A percentile compares a stretch with the other conserved stretches of the same genome.
These are phyloP conservation scores for Illadopsis cleaveri DNA, from an alignment of 2,113 vertebrate species.

Conservation along the genomic window DNA sequence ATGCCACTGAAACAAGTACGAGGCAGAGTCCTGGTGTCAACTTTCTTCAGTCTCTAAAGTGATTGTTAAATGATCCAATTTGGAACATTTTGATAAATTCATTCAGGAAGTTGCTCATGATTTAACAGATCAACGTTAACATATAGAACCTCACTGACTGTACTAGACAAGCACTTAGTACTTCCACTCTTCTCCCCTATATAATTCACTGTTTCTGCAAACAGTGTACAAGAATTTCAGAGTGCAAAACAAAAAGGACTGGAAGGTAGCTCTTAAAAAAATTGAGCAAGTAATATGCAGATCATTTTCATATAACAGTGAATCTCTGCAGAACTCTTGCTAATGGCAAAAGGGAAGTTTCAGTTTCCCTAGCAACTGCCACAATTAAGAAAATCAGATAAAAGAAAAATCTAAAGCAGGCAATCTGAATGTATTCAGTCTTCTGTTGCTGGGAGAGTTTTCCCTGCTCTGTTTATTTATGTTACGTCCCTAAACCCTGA, in stretches of 20 bases:
- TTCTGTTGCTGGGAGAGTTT: not conserved
- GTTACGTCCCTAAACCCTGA: not conserved
- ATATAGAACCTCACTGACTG: not conserved
- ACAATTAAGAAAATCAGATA: not conserved
- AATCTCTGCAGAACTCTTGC: not conserved
- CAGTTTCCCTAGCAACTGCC: conserved; percentile 48
- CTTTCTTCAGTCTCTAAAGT: not conserved
- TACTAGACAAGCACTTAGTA: not conserved
- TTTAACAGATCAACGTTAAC: not conserved
- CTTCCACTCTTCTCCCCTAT: not conserved
- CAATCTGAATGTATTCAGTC: not conserved
- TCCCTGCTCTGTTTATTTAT: not conserved
- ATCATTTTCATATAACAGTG: not conserved
- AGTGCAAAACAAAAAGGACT: not conserved
- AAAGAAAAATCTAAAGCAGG: not conserved
- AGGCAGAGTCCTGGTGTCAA: not conserved
- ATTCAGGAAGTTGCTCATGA: not conserved
- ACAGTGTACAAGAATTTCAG: not conserved
- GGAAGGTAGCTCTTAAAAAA: not conserved
- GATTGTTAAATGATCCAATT: not conserved
- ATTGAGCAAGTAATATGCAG: not conserved
- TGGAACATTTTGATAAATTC: not conserved
- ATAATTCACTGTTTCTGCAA: not conserved
- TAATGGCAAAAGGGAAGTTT: not conserved
- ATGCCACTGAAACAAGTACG: not conserved